Base-by-base conservation (phyloP, 1,140 invertebrate species). In the Drosophila erecta region DNA sequence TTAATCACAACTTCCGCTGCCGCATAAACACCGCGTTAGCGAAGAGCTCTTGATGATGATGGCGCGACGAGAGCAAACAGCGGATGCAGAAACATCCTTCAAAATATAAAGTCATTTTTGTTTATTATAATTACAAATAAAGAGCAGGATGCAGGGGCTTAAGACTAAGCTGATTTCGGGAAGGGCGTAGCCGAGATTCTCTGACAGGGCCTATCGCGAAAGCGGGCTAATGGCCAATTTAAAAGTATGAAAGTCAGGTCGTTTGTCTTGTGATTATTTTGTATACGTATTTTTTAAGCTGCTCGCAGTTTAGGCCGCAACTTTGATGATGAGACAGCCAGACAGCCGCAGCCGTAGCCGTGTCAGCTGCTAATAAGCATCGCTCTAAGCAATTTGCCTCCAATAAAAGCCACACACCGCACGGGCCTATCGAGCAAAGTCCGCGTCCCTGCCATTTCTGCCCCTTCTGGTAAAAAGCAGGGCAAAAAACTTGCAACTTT, bases 311-410 rank as follows among this genome's bases (percentile, higher is more conserved):
- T 44, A 53, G 60, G 60, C 59, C 64, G 37, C 65, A 51, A 70
- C 75, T 89, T 76, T 89, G 79, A 79, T 71, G 67, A 71, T 71
- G 67, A 81, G 79, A 53, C 72, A 17, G 17, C 17, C 17, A 81
- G 79, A 53, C 72, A 17, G 17, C 17, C 17, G 17, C 17, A 37
- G n/a, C 71, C 81, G 73, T 89, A 37, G n/a, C 71, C 81, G 67
- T 87, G 83, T 87, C 83, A 87, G 83, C 83, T 87, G 83, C 84
- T 87, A 87, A 87, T 87, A 87, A 87, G 83, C 83, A 87, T 89
- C 76, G 74, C 79, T 76, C 60, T 66, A 58, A 76, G 72, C 65
- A 75, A 83, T 83, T 77, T 77, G 64, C 84, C 79, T 76, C 60
- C 72, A 81, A 87, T 87, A 87, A 87, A 87, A 89, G 71, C 84